Conservation (phyloP, 2,888 invertebrate species). For the Eristalis tenax region DNA sequence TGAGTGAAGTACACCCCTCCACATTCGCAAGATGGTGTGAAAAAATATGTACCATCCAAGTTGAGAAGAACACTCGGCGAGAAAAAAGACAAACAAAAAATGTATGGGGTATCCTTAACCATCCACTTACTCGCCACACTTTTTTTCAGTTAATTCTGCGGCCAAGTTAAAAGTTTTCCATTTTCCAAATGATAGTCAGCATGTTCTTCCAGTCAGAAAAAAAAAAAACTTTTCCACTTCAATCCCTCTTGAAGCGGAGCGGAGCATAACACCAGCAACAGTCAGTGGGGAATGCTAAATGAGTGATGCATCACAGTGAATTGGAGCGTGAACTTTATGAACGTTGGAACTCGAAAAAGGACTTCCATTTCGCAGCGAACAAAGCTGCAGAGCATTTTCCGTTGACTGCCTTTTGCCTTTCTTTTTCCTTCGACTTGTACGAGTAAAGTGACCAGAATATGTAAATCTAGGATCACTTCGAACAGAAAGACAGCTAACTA, state of each 20-base stretch:
- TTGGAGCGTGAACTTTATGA: conserved; percentile 68
- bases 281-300: conserved; percentile 59
- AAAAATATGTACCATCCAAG: conserved; percentile 56
- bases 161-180: conserved; percentile 70
- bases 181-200: conserved; percentile 68
- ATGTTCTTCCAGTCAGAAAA: conserved; percentile 24
- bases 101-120: conserved; percentile 56
- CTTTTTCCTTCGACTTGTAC: conserved; percentile 22
- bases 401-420: conserved; percentile 15
- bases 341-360: conserved; percentile 18
- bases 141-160: conserved; percentile 61
- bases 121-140: conserved; percentile 51
- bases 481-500: conserved; percentile 40
- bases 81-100: conserved; percentile 20
- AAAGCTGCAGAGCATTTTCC: conserved; percentile 43
- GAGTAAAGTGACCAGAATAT: conserved; percentile 61
- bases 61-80: conserved; percentile 5
- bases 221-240: conserved; percentile 56
- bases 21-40: conserved; percentile 63
- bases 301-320: conserved; percentile 69
- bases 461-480: conserved; percentile 23
- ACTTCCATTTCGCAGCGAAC: conserved; percentile 25
- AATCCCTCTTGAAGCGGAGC: conserved; percentile 22
- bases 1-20: conserved; percentile 23
- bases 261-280: conserved; percentile 28